Base-by-base conservation (phyloP, 2,113 vertebrate species). In the Poecilia latipinna region DNA sequence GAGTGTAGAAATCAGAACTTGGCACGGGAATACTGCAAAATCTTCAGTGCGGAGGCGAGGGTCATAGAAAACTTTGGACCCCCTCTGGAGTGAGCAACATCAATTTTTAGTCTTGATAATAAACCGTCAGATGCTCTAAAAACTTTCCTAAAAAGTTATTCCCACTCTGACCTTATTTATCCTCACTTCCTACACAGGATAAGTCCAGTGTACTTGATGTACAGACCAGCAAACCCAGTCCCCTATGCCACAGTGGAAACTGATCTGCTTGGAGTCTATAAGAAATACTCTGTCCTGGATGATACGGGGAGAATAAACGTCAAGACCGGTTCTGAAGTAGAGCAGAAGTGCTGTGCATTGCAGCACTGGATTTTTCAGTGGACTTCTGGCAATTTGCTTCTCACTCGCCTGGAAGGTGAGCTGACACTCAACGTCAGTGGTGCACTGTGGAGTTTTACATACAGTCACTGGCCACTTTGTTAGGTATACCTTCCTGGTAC, bases 291-390 rank as follows among this genome's bases (percentile, higher is more conserved):
- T 1, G 79, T 88, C 44, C 91, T 94, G 12, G 94, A 94, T 65
- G 78, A 78, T 3, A 84, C 84, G 2, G 88, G 86, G 19, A 75
- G 77, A 33, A 80, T 96, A 33, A 83, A 93, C 1, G 68, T 85
- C 37, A 82, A 82, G 72, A 86, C 88, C 60, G 83, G 78, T 54
- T 96, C 96, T 0, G 96, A 96, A 79, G 85, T 94, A 0, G 87
- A 93, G 73, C 96, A 96, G 81, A 99, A 99, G 63, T 99, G 97
- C 82, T 96, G 94, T 70, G 80, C 97, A 65, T 96, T 99, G 90
- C 98, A 99, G 92, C 98, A 99, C 3, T 99, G 98, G 98, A 95
- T 99, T 68, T 96, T 96, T 80, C 96, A 97, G 89, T 99, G 98
- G 97, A 99, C 98, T n/a, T 97, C 95, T 0, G 97, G 98, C 82